Percentiles rank a stretch among this genome's conserved stretches.
Conservation (phyloP, 2,888 invertebrate genomes). For the Hypomecis atomaria region DNA sequence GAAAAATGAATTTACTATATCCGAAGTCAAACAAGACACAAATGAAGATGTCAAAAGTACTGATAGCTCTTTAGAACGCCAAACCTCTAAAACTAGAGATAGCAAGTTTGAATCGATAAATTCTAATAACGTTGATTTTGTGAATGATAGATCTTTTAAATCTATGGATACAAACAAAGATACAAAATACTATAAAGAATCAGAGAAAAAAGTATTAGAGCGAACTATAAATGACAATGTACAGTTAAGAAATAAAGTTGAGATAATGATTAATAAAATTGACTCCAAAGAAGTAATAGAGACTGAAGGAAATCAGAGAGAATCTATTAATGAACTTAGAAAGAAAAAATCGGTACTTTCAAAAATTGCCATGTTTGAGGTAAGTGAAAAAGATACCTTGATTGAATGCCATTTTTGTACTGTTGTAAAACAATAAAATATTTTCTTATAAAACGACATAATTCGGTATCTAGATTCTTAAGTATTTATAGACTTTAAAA, state of each 20-base stretch:
- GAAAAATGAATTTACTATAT: background rate
- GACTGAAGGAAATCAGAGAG: constrained; percentile 42
- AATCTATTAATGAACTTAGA: constrained; percentile 50
- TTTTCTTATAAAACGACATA: no score
- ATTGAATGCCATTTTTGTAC: background rate
- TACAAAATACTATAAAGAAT: constrained; percentile 2
- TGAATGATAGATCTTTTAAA: background rate
- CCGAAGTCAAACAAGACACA: background rate
- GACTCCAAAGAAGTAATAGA: constrained; percentile 41
- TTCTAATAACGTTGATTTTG: background rate
- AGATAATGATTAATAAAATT: constrained; percentile 54
- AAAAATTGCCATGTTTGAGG: constrained; percentile 76
- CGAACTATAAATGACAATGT: constrained; percentile 49
- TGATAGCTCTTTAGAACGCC: constrained; percentile 2
- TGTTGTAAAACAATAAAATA: no score
- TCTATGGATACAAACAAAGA: background rate
- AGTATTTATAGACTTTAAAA: no score
- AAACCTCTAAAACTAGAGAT: constrained; percentile 5
- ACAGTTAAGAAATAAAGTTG: constrained; percentile 63
- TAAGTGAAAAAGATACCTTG: constrained; percentile 44
- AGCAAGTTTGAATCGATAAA: background rate
- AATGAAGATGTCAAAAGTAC: background rate
- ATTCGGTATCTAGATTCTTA: no score
- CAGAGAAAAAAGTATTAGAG: constrained; percentile 6
- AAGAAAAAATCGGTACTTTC: constrained; percentile 64